A percentile compares a stretch with the other conserved stretches of the same genome.
Conservation (phyloP, 2,113 vertebrate species). For the Salvelinus sp. region DNA sequence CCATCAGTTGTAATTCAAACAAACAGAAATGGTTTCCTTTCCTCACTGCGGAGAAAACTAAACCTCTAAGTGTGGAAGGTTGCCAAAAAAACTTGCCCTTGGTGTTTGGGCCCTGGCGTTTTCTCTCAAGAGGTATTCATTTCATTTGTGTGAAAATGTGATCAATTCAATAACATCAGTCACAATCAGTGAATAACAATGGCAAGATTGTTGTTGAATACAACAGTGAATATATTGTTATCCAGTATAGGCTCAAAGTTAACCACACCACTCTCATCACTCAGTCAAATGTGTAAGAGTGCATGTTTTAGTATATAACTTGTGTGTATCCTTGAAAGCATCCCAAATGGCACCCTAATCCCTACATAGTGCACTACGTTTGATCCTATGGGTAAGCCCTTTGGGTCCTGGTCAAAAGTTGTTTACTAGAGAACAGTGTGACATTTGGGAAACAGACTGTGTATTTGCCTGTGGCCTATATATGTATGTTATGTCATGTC, state of each 20-base stretch:
- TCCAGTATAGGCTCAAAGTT: too few species aligned
- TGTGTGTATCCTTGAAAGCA: too few species aligned
- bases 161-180: background rate
- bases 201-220: too few species aligned
- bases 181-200: too few species aligned
- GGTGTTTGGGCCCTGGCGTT: background rate
- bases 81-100: slow-evolving; percentile 37
- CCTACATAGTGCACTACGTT: too few species aligned
- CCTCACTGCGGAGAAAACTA: slow-evolving; percentile 53
- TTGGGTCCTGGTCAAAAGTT: too few species aligned
- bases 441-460: background rate
- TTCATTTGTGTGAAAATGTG: background rate
- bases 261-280: too few species aligned
- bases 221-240: too few species aligned
- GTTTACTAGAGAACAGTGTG: background rate
- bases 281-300: too few species aligned
- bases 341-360: too few species aligned
- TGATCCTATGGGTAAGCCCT: too few species aligned
- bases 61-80: slow-evolving; percentile 49
- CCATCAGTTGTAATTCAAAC: slow-evolving; percentile 62
- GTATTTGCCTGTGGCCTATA: background rate
- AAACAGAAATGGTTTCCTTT: slow-evolving; percentile 57
- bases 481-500: background rate
- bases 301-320: too few species aligned
- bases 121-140: background rate